Conservation (phyloP, 2,113 vertebrate genomes). For the cattle (Bos taurus) region DNA sequence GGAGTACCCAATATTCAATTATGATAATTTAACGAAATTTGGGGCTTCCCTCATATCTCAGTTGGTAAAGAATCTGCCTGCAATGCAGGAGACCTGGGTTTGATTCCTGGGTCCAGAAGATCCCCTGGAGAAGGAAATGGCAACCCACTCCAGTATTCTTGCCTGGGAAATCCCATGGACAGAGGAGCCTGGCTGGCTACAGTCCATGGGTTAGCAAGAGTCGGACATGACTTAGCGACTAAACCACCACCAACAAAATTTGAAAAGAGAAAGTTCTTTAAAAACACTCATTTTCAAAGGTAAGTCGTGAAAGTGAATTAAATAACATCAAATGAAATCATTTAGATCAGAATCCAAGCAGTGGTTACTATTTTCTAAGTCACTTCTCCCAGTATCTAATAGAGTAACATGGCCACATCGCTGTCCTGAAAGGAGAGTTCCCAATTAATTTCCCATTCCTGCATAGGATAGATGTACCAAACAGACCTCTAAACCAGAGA, state of each 20-base stretch:
- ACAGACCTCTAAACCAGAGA: not conserved
- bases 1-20: not conserved
- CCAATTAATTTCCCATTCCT: not conserved
- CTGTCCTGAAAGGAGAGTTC: not conserved
- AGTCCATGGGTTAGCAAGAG: not conserved
- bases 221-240: fast-evolving
- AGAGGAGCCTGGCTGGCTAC: not conserved
- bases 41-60: not conserved
- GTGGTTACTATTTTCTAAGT: not conserved
- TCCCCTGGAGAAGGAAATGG: not conserved
- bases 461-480: not conserved
- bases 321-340: not conserved
- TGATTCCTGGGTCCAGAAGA: not conserved
- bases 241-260: not conserved
- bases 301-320: not conserved
- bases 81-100: not conserved
- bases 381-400: not conserved
- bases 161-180: not conserved
- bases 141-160: not conserved
- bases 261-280: not conserved
- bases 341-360: not conserved
- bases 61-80: not conserved
- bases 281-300: not conserved
- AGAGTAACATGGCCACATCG: too few relatives aligned
- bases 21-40: not conserved